phyloP scores from a whole-genome alignment of 2,888 invertebrate genomes.

The Hedya salicella region DNA sequence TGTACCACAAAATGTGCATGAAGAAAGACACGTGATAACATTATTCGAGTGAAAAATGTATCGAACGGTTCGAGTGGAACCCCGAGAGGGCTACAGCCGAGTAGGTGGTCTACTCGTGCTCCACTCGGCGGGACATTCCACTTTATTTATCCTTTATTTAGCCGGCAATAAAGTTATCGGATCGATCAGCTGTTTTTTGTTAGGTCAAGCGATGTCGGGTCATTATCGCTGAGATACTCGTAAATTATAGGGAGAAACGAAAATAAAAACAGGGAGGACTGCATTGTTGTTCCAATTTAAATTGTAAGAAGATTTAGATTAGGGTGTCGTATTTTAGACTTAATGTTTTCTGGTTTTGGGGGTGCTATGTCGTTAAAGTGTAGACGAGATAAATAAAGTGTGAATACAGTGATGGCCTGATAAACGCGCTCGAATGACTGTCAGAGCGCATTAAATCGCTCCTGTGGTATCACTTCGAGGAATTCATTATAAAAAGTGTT shows the following conservation, averaged over 20 bases:
- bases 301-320: neutral
- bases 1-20: constrained; percentile 48
- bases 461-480: constrained; percentile 6
- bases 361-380: constrained; percentile 28
- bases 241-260: constrained; percentile 26
- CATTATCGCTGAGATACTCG: constrained; percentile 38
- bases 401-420: constrained; percentile 38
- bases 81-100: constrained; percentile 68
- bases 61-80: constrained; percentile 72
- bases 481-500: neutral
- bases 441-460: constrained; percentile 4
- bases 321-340: neutral
- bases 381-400: constrained; percentile 40
- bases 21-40: constrained; percentile 71
- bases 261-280: neutral
- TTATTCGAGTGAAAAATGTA: constrained; percentile 76
- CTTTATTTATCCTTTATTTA: constrained; percentile 36
- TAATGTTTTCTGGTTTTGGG: neutral
- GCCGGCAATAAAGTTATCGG: constrained; percentile 36
- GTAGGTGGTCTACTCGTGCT: constrained; percentile 61
- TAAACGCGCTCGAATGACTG: constrained; percentile 30
- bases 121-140: constrained; percentile 52
- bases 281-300: neutral
- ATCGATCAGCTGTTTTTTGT: constrained; percentile 39
- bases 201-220: constrained; percentile 34